phyloP scores from a whole-genome alignment of 2,113 vertebrate genomes.

The Polyodon spathula region DNA sequence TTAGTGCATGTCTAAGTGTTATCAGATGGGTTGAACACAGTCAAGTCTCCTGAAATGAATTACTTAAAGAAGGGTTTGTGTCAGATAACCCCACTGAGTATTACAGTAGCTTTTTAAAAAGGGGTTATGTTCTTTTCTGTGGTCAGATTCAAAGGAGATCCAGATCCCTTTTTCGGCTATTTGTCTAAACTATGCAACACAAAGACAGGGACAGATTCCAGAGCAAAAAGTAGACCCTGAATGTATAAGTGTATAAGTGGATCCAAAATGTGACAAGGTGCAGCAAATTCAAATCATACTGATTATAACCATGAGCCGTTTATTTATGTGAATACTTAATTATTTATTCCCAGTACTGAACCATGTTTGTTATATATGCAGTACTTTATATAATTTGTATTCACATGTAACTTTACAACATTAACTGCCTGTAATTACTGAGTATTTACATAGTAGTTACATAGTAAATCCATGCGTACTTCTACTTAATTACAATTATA shows the following conservation, averaged over 20 bases:
- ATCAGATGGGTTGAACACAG: slow-evolving; percentile 60
- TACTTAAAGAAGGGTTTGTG: slow-evolving; percentile 28
- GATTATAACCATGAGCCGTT: too few species aligned
- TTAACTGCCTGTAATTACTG: too few species aligned
- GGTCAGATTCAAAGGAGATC: slow-evolving; percentile 26
- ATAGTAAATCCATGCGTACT: too few species aligned
- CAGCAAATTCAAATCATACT: slow-evolving; percentile 4
- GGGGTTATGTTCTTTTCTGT: slow-evolving; percentile 19
- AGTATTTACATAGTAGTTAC: too few species aligned
- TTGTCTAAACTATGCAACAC: slow-evolving; percentile 43
- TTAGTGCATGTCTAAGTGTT: slow-evolving; percentile 57
- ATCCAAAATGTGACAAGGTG: slow-evolving; percentile 39
- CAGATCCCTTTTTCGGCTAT: slow-evolving; percentile 38
- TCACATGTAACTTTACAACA: too few species aligned
- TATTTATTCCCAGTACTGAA: too few species aligned
- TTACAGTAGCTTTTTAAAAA: slow-evolving; percentile 42
- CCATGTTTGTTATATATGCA: too few species aligned
- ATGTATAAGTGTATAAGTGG: slow-evolving; percentile 38
- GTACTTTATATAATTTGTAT: too few species aligned
- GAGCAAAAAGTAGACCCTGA: slow-evolving; percentile 42
- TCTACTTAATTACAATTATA: too few species aligned
- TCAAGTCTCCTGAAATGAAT: slow-evolving; percentile 36
- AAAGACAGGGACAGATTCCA: slow-evolving; percentile 45
- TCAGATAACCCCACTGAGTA: slow-evolving; percentile 46
- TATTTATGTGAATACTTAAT: too few species aligned